Conservation (phyloP, 2,797 vertebrate species). For the Sebastes reedi region DNA sequence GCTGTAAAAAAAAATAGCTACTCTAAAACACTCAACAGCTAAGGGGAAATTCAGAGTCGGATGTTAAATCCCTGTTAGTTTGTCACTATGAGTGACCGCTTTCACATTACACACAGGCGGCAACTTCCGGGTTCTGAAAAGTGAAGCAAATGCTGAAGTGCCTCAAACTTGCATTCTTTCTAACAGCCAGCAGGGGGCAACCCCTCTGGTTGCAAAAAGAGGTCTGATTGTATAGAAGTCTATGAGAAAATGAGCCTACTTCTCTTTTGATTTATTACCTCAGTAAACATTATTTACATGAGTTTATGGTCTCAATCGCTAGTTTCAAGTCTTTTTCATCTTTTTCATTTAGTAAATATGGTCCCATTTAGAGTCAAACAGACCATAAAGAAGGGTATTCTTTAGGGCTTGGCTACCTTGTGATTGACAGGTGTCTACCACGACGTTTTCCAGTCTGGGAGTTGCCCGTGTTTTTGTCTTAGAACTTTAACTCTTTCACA, state of each 20-base stretch:
- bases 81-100: not conserved
- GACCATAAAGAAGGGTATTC: not conserved
- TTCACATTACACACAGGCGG: not conserved
- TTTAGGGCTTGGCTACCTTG: not conserved
- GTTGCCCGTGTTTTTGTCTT: no score
- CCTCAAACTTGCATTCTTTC: not conserved
- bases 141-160: not conserved
- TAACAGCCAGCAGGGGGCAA: not conserved
- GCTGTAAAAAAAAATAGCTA: not conserved
- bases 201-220: not conserved
- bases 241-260: not conserved
- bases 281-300: not conserved
- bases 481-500: no score
- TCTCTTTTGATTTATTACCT: not conserved
- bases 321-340: no score
- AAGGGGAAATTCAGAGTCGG: not conserved
- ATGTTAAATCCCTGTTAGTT: not conserved
- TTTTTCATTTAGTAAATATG: not conserved
- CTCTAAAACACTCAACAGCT: not conserved
- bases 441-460: not conserved
- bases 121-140: not conserved
- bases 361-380: no score
- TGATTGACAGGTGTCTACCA: not conserved
- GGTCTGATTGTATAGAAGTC: not conserved
- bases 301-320: not conserved